Evolutionary conservation across 2,797 vertebrate species (phyloP).

Genomic region (Thripadectes ignobilis): DNA sequence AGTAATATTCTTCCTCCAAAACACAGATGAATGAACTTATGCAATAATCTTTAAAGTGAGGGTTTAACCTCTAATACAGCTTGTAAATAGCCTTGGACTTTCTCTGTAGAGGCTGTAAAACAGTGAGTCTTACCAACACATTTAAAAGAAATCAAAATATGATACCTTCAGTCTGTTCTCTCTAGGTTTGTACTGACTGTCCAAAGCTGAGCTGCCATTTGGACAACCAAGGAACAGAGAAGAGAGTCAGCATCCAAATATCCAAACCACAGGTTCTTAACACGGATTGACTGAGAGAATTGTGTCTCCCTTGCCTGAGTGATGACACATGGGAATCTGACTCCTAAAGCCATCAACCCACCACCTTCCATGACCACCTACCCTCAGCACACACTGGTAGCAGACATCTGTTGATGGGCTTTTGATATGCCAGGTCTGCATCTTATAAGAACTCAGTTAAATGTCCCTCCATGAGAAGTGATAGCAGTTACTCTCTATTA

Average conservation of each 20-base stretch:
- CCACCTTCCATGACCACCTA: fast-evolving
- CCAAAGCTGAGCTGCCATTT: not conserved
- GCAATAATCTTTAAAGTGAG: not conserved
- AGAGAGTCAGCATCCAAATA: not conserved
- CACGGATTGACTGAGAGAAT: not conserved
- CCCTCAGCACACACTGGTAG: not conserved
- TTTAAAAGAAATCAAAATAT: not conserved
- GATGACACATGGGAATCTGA: not conserved
- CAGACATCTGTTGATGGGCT: not conserved
- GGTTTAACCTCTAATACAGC: not conserved
- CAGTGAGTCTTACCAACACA: not conserved
- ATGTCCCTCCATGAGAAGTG: not conserved
- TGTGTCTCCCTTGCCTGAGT: fast-evolving
- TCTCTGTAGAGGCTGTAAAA: not conserved
- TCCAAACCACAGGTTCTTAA: not conserved
- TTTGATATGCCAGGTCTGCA: fast-evolving
- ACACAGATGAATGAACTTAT: not conserved
- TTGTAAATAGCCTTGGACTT: not conserved
- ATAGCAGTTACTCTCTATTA: not conserved
- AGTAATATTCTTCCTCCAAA: not conserved
- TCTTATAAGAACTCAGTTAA: not conserved
- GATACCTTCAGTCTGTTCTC: not conserved
- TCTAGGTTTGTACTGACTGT: not conserved
- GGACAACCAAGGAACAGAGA: not conserved
- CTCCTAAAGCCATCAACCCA: not conserved